Evolutionary conservation across 2,888 invertebrate genomes (phyloP).

Genomic region (Amiota communis): DNA sequence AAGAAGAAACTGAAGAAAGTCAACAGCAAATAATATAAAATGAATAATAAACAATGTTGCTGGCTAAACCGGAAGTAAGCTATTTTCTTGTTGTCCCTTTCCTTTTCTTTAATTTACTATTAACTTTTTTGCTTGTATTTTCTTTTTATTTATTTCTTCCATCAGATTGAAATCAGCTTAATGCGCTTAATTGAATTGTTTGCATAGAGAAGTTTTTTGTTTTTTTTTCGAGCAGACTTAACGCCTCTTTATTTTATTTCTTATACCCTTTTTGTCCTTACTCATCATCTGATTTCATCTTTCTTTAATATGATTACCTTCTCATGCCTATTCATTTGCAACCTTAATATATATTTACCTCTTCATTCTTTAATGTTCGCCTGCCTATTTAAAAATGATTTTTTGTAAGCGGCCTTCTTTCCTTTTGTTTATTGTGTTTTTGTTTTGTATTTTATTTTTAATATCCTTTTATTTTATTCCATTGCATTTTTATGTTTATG

Average conservation of each 20-base stretch:
- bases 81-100: background rate
- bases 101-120: no score
- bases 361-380: constrained; percentile 44
- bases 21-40: constrained; percentile 39
- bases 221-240: background rate
- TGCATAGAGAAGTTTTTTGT: constrained; percentile 39
- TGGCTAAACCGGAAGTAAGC: constrained; percentile 48
- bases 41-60: constrained; percentile 47
- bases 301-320: constrained; percentile 56
- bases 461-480: background rate
- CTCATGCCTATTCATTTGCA: background rate
- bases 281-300: constrained; percentile 15
- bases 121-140: background rate
- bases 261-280: background rate
- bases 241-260: no score
- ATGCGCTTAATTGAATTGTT: constrained; percentile 63
- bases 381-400: constrained; percentile 31
- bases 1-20: background rate
- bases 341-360: constrained; percentile 17
- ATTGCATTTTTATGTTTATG: background rate
- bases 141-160: constrained; percentile 55
- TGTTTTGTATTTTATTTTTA: constrained; percentile 9
- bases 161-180: constrained; percentile 64
- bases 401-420: constrained; percentile 7
- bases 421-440: background rate